Base-by-base conservation (phyloP, 1,140 invertebrate species). In the Drosophila bipectinata region DNA sequence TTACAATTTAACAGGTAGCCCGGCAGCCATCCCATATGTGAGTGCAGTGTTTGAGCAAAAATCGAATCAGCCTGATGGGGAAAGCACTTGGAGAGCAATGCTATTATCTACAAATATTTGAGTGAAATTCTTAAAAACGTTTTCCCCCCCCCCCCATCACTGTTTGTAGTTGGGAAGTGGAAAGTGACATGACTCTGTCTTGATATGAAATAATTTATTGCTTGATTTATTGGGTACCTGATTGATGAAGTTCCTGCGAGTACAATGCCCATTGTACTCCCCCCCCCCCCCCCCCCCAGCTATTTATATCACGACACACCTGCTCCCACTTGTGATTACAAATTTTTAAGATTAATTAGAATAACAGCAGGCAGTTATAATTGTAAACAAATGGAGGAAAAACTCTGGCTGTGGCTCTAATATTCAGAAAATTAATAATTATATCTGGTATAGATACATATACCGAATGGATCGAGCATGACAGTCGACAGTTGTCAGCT, bases 191-290 rank as follows among this genome's bases (percentile, higher is more conserved):
- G 59, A 66, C 72, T 82, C 76, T 87, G 78, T 75, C 66, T 82
- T 69, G 83, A 87, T 88, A 81, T 72, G 49, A 62, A 72, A 61
- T 55, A 78, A 82, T 78, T 87, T 76, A 87, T 82, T 51, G 21
- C 67, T 76, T 87, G 72, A 87, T 82, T 87, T 87, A 87, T 82
- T 59, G 71, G 59, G 59, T 49, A 55, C 55, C 88, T 87, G 78
- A 88, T 81, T 82, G 78, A 87, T 87, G 78, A 79, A 88, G 71
- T 79, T 72, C 64, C 62, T 78, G 56, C 80, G 73, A 74, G 83
- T 32, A 3, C 32, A 3, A 3, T 32, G 15, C 3, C 9, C 32
- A 48, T 9, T 28, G 30, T 12, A n/a, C n/a, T 47, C 28, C 41
- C 18, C 18, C 15, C 15, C 24, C 51, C 28, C 41, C 18, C 18